Base-by-base conservation (phyloP, 2,797 vertebrate genomes). In the Bucorvus abyssinicus region DNA sequence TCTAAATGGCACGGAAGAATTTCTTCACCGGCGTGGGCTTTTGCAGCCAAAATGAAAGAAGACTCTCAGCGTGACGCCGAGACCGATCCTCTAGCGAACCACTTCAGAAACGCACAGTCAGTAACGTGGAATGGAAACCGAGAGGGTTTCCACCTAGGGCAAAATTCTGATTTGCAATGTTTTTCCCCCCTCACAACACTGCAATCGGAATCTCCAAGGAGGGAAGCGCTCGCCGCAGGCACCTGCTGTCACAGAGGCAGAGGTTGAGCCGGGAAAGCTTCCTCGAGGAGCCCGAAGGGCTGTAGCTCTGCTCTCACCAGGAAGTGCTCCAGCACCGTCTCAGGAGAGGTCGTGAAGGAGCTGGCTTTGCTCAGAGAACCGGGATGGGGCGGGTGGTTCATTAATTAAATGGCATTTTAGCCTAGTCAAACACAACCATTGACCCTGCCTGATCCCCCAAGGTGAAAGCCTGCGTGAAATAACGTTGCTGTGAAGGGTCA, bases 361-460 rank as follows among this genome's bases (percentile, higher is more conserved):
- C 38, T 40, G 38, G 38, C 38, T 40, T 40, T 40, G 38, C 12
- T 40, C 38, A 40, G 38, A 40, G 38, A 40, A 40, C 50, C 12
- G 27, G 50, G 50, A 52, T 26, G 26, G 21, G 26, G 50, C 24
- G 47, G 47, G 38, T 2, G 38, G 7, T 13, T 42, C 13, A 29
- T 24, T 24, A 42, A 22, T 27, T 27, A 60, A 45, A 10, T 7
- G n/a, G 27, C 27, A 7, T 38, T 60, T 29, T 13, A 13, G 11
- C 12, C 0, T 2, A 36, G 32, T 19, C 12, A 5, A 12, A 14
- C 14, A 14, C 14, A 3, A 8, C 14, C 3, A 0, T 16, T 42
- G 34, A 24, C 30, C 42, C 24, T 12, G 10, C 14, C 29, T 7
- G 52, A 6, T 7, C 22, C 15, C 20, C 6, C 32, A 13, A 42